These are phyloP conservation scores for Trinectes maculatus DNA, from an alignment of 2,113 vertebrate genomes.

Conservation along the genomic window DNA sequence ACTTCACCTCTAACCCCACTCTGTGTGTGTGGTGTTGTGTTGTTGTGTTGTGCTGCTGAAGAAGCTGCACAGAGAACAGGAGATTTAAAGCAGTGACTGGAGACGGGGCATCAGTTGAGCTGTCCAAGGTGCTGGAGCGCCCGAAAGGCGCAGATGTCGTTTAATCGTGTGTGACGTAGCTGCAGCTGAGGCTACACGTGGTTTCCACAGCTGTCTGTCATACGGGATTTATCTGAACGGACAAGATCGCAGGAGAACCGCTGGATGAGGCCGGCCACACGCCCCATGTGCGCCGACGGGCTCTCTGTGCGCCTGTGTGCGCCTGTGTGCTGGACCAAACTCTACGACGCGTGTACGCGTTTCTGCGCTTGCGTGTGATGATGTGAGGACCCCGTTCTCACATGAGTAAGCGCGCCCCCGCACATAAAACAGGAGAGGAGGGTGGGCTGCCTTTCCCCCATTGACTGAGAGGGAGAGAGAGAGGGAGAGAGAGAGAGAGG, in stretches of 20 bases:
- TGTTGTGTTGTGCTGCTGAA: no score
- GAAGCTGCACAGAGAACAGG: background rate
- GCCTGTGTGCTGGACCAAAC: background rate
- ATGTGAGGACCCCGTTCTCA: constrained; percentile 56
- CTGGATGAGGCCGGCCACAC: no score
- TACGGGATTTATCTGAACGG: background rate
- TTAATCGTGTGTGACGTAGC: background rate
- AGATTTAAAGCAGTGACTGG: background rate
- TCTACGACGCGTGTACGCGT: constrained; percentile 1
- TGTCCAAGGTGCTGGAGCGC: constrained; percentile 67
- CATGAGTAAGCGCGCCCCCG: constrained; percentile 65
- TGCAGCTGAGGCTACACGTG: background rate
- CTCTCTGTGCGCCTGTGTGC: constrained; percentile 1
- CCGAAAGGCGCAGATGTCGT: no score
- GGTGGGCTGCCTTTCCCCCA: constrained; percentile 69
- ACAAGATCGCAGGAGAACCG: no score
- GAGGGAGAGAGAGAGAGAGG: constrained; percentile 43
- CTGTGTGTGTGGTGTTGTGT: no score
- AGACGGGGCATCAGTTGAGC: background rate
- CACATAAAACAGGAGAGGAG: constrained; percentile 38
- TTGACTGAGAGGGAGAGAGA: constrained; percentile 41
- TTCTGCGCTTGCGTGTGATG: constrained; percentile 20
- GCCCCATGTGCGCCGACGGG: no score
- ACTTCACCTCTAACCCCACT: no score
- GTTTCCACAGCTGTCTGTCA: background rate